phyloP scores from a whole-genome alignment of 1,140 invertebrate species.

The Heliconius hermathena region DNA sequence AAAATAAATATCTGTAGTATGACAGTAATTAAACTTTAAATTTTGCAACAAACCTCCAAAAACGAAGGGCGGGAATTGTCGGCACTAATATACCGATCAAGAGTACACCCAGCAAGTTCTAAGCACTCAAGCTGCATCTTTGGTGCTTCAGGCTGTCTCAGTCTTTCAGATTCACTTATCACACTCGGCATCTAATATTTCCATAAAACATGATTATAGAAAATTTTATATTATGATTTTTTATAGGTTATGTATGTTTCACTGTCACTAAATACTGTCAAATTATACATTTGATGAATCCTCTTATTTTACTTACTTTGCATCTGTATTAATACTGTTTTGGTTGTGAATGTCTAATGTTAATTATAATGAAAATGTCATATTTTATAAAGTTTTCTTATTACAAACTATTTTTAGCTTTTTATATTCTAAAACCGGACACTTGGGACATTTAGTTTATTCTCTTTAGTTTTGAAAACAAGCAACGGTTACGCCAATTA shows the following conservation, averaged over 20 bases:
- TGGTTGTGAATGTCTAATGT: not conserved
- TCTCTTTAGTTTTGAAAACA: not conserved
- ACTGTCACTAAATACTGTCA: slow-evolving; percentile 29
- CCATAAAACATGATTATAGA: slow-evolving; percentile 39
- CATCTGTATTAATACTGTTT: not conserved
- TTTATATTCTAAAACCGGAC: not conserved
- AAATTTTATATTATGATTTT: not conserved
- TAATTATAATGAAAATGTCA: not conserved
- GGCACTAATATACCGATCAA: slow-evolving; percentile 87
- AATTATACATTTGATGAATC: not conserved
- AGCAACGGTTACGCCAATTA: not conserved
- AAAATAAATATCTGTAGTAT: not conserved
- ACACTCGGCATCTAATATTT: slow-evolving; percentile 70
- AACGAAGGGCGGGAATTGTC: slow-evolving; percentile 89
- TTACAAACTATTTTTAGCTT: not conserved
- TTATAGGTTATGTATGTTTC: slow-evolving; percentile 39
- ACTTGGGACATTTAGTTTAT: not conserved
- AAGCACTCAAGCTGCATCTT: slow-evolving; percentile 85
- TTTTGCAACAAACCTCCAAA: slow-evolving; percentile 71
- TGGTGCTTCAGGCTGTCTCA: slow-evolving; percentile 60
- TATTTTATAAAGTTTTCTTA: not conserved
- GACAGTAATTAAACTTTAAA: slow-evolving; percentile 1
- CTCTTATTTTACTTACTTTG: not conserved
- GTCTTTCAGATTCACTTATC: slow-evolving; percentile 57
- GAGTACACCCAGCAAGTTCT: slow-evolving; percentile 87